Base-by-base conservation (phyloP, 2,888 invertebrate genomes). In the Eudemis profundana region DNA sequence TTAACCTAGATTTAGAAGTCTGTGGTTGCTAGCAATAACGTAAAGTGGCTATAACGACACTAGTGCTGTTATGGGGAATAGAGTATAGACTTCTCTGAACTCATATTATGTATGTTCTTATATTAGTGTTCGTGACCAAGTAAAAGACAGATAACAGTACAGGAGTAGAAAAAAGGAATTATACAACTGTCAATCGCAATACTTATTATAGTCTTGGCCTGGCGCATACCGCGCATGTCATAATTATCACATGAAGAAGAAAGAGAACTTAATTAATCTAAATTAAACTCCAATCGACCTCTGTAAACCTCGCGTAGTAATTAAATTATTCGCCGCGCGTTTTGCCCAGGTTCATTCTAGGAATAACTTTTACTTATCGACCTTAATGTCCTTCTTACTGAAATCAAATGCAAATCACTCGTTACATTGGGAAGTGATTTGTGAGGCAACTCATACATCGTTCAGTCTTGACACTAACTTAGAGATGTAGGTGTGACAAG, bases 381-480 rank as follows among this genome's bases (percentile, higher is more conserved):
- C 54, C 62, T 63, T 56, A 51, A 29, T 10, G 12, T 40, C 5
- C 47, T 62, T 54, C 62, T 54, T 62, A 46, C 17, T 53, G 36
- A 38, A 47, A 44, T 46, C 27, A 38, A 19, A 33, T 44, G 42
- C n/a, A 14, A 19, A 44, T 51, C 27, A 23, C 23, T 38, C 15
- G 21, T 14, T 33, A n/a, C n/a, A 46, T 1, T 14, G 12, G 10
- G 27, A 40, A n/a, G n/a, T 12, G 21, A 46, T 46, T 19, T 44
- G n/a, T 46, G 2, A 19, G 12, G 21, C 8, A 42, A 19, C 19
- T 42, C 42, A 42, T 44, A 44, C 12, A 44, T 44, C 44, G 19
- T 21, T 12, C 42, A 17, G 19, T 1, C 44, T 10, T 1, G 19
- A 3, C 44, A 19, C 17, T 19, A 3, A 44, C 15, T 44, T 15